Conservation (phyloP, 2,113 vertebrate genomes). For the Dasyprocta punctata region DNA sequence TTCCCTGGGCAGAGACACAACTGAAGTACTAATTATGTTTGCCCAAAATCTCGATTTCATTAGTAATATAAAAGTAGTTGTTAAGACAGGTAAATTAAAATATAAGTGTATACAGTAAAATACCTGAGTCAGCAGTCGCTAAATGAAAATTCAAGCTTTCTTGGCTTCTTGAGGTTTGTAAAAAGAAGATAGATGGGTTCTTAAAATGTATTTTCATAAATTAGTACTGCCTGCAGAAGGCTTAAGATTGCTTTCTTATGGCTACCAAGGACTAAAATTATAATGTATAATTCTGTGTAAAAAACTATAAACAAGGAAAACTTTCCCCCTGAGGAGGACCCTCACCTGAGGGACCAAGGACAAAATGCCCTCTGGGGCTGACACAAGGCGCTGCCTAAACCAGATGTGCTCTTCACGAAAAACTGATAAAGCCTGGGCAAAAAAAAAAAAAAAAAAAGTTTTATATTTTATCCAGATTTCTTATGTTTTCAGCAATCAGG, state of each 20-base stretch:
- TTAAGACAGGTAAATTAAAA: background rate
- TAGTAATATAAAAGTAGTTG: background rate
- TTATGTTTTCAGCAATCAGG: background rate
- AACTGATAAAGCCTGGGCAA: background rate
- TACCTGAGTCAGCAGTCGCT: background rate
- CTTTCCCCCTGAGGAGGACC: background rate
- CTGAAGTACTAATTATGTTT: background rate
- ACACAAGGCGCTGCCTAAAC: background rate
- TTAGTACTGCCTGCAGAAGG: background rate
- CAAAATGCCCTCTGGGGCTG: background rate
- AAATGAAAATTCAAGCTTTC: background rate
- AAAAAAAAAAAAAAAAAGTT: background rate
- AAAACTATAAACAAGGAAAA: background rate
- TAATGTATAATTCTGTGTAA: background rate
- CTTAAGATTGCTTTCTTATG: background rate
- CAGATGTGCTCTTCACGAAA: background rate
- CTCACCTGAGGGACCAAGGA: background rate
- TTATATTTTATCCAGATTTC: background rate
- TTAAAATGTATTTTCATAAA: background rate
- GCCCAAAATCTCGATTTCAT: background rate
- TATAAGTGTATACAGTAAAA: background rate
- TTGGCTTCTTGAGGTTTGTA: background rate
- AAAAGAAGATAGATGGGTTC: background rate
- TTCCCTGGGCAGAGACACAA: background rate
- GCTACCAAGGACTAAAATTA: background rate